Evolutionary conservation across 2,888 invertebrate species (phyloP), one percentile per base, ranked within the genome.

Genomic region (Cataglyphis albicans): DNA sequence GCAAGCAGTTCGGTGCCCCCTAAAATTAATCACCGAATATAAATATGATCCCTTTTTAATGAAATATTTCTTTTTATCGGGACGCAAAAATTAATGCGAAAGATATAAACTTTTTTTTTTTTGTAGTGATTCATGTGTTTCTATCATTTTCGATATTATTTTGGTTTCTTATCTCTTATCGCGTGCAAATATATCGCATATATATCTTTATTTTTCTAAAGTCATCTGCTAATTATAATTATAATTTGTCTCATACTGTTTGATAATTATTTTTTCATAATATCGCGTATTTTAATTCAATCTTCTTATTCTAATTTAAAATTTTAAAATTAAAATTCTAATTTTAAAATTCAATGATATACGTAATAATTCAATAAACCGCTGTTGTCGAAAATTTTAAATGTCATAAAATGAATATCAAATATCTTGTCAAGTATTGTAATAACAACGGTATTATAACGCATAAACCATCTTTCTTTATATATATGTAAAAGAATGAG

Each of bases 21-120:
- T 80, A 59, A 80, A 59, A 80, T 80, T 80, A 59, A 80, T 80
- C 25, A 9, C 9, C 18, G 44, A 59, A 72, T 80, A 25, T 80
- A 21, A 57, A 44, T 35, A n/a, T 2, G 21, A 0, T n/a, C 32
- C 3, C 44, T 29, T 5, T 55, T 18, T 41, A 2, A 67, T 29
- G 1, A 55, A 0, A 1, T 18, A 15, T 9, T 12, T 18, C 32
- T 15, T 1, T 75, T 21, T 15, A 25, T 68, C 15, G 18, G 32
- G 21, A 6, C 21, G 2, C 0, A 21, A 57, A 41, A 29, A 57
- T 75, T 52, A n/a, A 52, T 38, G 0, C 35, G n/a, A 52, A 38
- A 65, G 6, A 52, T 15, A 4, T 25, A 7, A 1, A 0, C 3
- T 2, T 1, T 9, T 72, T 38, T 73, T n/a, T 25, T 25, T 21